Conservation (phyloP, 2,888 invertebrate genomes). For the Chaitophorus viminalis region DNA sequence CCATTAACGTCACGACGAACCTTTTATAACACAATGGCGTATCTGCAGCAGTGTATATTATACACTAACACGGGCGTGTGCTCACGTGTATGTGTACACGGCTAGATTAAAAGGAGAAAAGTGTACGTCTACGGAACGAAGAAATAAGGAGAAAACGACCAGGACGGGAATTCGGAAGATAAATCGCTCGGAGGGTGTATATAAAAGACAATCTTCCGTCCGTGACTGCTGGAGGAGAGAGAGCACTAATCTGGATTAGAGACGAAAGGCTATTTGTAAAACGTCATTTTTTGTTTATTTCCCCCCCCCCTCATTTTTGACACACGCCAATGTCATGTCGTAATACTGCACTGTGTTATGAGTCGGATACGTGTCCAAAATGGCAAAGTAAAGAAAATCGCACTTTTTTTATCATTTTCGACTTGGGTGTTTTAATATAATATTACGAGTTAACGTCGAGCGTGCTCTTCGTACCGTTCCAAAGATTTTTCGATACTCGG, state of each 20-base stretch:
- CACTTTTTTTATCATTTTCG: background rate
- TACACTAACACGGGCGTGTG: too few species aligned
- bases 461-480: background rate
- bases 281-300: slow-evolving; percentile 42
- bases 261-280: slow-evolving; percentile 54
- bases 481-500: background rate
- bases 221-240: background rate
- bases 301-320: slow-evolving; percentile 3
- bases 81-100: background rate
- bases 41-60: too few species aligned
- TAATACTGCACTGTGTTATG: background rate
- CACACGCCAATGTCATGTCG: background rate
- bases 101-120: slow-evolving; percentile 1
- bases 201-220: slow-evolving; percentile 44
- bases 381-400: background rate
- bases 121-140: background rate
- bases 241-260: slow-evolving; percentile 57
- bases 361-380: background rate
- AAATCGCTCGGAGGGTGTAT: slow-evolving; percentile 54
- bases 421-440: background rate
- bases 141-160: background rate
- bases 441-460: background rate
- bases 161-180: slow-evolving; percentile 23
- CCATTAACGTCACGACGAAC: slow-evolving; percentile 45
- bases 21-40: slow-evolving; percentile 25